A percentile compares a stretch with the other conserved stretches of the same genome.
These are phyloP conservation scores for Platycheirus albimanus DNA, from an alignment of 2,888 invertebrate genomes.

Conservation along the genomic window DNA sequence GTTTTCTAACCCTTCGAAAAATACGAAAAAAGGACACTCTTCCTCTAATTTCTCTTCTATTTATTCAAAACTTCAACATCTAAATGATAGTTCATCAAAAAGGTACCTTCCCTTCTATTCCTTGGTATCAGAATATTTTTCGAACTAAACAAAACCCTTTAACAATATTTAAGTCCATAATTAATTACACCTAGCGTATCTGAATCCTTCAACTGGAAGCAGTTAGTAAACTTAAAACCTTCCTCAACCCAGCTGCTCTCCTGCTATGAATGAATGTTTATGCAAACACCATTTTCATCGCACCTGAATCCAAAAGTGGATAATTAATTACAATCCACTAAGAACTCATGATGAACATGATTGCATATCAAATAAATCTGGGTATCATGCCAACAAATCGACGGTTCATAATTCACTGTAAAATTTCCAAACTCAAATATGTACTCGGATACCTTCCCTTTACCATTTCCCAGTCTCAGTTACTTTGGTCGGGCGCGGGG, in stretches of 20 bases:
- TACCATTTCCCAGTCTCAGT: too few relatives aligned
- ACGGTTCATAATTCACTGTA: constrained; percentile 62
- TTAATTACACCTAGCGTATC: constrained; percentile 19
- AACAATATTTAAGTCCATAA: constrained; percentile 22
- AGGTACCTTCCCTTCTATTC: too few relatives aligned
- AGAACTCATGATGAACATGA: constrained; percentile 65
- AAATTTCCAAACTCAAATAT: constrained; percentile 43
- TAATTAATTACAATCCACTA: constrained; percentile 63
- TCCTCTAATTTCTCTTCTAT: too few relatives aligned
- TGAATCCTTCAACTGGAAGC: background rate
- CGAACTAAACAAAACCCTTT: too few relatives aligned
- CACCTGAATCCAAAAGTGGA: constrained; percentile 59
- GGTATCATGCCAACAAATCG: constrained; percentile 68
- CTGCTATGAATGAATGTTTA: too few relatives aligned
- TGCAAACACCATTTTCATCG: constrained; percentile 30
- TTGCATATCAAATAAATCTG: constrained; percentile 62
- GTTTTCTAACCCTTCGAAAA: too few relatives aligned
- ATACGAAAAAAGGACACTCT: too few relatives aligned
- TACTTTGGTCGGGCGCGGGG: too few relatives aligned
- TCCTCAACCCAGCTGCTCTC: background rate
- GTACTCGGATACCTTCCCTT: too few relatives aligned
- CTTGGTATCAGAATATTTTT: too few relatives aligned
- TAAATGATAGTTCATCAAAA: too few relatives aligned
- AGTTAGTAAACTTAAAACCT: background rate
- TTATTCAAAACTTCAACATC: too few relatives aligned